Conservation (phyloP, 1,140 invertebrate genomes). For the Marisa cornuarietis region DNA sequence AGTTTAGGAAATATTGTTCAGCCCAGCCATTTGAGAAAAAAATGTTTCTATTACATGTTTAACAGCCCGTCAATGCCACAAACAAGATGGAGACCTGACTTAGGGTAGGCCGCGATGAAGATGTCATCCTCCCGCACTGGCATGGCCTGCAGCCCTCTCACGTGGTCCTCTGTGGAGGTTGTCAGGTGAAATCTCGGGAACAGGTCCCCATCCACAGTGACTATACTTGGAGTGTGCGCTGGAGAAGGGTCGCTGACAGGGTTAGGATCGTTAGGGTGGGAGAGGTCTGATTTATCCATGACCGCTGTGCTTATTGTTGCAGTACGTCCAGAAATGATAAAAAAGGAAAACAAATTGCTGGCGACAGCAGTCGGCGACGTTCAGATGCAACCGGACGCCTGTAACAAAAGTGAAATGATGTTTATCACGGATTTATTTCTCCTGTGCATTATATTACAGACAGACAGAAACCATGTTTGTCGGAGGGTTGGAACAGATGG, state of each 20-base stretch:
- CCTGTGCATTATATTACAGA: not conserved
- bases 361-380: not conserved
- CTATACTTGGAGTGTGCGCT: not conserved
- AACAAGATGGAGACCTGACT: not conserved
- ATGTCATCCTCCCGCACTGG: conserved; percentile 13
- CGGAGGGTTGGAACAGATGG: not conserved
- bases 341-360: not conserved
- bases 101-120: not conserved
- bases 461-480: not conserved
- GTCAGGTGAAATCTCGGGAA: not conserved
- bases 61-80: not conserved
- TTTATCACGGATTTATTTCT: not conserved
- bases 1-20: no score
- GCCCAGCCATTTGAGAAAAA: no score
- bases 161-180: not conserved
- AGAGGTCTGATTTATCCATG: no score
- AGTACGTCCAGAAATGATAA: no score
- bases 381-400: not conserved
- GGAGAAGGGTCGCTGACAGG: not conserved
- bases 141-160: conserved; percentile 3
- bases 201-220: not conserved
- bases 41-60: no score
- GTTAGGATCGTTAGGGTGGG: no score
- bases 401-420: not conserved
- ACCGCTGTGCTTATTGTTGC: no score